Evolutionary conservation across 2,797 vertebrate species (phyloP), one percentile per base, ranked within the genome.

Genomic region (Oreortyx pictus): DNA sequence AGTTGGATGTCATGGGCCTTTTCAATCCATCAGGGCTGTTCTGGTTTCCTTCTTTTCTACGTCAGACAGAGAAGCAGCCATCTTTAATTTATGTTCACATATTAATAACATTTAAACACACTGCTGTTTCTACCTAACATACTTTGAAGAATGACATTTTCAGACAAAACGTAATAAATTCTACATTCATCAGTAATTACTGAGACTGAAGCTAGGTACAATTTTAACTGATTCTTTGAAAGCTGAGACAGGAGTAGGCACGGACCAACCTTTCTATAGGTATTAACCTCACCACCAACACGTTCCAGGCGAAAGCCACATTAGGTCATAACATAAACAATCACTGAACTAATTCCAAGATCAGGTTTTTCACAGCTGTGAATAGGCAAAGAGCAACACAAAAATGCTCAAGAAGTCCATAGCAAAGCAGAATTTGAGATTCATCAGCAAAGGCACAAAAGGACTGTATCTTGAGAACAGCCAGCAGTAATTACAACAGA

Each of bases 321-420:
- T 46, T 59, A 46, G 72, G 41, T 49, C 54, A 72, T 57, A 64
- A 67, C 25, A 31, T 57, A 85, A 95, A 80, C 49, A 74, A 77
- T 6, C 20, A 72, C 57, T 91, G 82, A 37, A 68, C 49, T 64
- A 12, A 18, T 72, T 88, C 82, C 95, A 92, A 93, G 90, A 66
- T 91, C 72, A 61, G 56, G 81, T 78, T 49, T 71, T 90, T 91
- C 90, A 78, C 74, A 93, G 73, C 85, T 88, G 76, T 64, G 83
- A 92, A 75, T 15, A 88, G 54, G 37, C 29, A 90, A 78, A 59
- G 20, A 83, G 66, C 49, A 86, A 22, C 41, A 65, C 7, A 67
- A 92, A 91, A 75, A 47, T 19, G 74, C 23, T 37, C 47, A 33
- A 74, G 19, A 50, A n/a, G 4, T 8, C 11, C 41, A 12, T 6